phyloP scores from a whole-genome alignment of 2,797 vertebrate genomes.

The Cossypha dichroa region DNA sequence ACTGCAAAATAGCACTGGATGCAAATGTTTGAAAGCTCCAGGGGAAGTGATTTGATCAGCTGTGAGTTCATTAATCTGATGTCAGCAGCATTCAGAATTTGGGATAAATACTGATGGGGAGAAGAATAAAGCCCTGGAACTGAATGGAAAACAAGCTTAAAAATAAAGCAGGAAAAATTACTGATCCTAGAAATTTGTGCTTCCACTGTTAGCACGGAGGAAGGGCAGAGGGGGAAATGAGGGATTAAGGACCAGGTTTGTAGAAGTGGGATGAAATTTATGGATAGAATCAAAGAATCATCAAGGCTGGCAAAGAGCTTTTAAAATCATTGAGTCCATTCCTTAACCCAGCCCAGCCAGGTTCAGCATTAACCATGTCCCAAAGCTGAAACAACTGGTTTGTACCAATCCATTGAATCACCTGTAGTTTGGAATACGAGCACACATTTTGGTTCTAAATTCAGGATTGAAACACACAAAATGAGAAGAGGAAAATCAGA shows the following conservation, averaged over 20 bases:
- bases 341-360: background rate
- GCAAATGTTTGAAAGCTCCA: background rate
- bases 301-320: background rate
- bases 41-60: background rate
- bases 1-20: background rate
- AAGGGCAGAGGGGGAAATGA: background rate
- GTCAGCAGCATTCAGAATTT: background rate
- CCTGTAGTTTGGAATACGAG: background rate
- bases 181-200: background rate
- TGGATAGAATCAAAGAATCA: background rate
- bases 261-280: background rate
- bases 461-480: background rate
- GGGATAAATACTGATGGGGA: background rate
- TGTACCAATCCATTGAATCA: background rate
- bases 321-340: background rate
- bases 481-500: background rate
- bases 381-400: background rate
- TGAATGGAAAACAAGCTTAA: background rate
- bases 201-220: accelerated
- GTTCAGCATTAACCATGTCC: accelerated
- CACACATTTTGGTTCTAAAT: background rate
- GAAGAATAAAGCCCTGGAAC: background rate
- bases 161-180: background rate
- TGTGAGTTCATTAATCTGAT: background rate
- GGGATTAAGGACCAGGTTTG: background rate